phyloP scores from a whole-genome alignment of 1,140 invertebrate genomes.

The Caenorhabditis inopinata region DNA sequence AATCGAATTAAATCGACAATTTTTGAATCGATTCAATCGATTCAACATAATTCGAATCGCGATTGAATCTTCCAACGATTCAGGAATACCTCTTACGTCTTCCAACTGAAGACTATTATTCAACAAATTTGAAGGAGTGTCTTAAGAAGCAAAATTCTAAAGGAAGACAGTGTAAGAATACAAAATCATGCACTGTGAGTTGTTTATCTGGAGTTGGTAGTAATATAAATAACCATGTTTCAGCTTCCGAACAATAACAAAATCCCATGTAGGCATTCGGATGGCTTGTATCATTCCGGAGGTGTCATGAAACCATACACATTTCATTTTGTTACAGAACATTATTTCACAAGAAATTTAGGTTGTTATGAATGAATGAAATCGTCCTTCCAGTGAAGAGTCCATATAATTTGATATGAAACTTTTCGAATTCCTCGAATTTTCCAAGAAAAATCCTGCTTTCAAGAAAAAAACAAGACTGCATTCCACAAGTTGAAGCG shows the following conservation, averaged over 20 bases:
- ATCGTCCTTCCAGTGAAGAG: no score
- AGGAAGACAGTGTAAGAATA: neutral
- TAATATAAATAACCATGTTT: neutral
- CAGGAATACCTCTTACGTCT: neutral
- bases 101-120: slow-evolving; percentile 1
- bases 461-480: no score
- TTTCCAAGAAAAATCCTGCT: no score
- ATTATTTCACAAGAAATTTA: neutral
- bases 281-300: neutral
- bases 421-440: no score
- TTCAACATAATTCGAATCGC: no score
- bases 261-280: neutral
- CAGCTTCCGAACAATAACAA: neutral
- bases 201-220: neutral
- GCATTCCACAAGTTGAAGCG: no score
- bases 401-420: no score
- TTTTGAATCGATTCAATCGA: no score
- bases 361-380: slow-evolving; percentile 9
- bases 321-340: slow-evolving; percentile 4
- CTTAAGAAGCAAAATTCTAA: neutral
- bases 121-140: neutral
- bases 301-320: slow-evolving; percentile 3
- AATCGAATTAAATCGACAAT: no score
- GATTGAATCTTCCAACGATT: neutral
- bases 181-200: neutral